Evolutionary conservation across 2,888 invertebrate species (phyloP), one percentile per base, ranked within the genome.

Genomic region (Drosophila hamatofila): DNA sequence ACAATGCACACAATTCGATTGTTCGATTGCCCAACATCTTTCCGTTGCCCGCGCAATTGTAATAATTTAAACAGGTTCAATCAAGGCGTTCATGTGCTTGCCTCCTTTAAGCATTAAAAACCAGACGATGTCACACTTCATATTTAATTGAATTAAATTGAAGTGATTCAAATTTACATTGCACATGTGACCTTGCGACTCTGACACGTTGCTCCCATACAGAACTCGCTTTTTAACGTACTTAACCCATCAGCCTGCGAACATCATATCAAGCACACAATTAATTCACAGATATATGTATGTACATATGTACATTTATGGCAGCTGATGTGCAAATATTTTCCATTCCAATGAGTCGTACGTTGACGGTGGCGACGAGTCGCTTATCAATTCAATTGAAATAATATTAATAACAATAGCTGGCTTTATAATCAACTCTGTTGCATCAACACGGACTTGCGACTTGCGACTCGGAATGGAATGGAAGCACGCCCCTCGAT

Each of bases 341-440:
- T 66, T 52, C 35, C 41, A 39, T 39, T 62, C 23, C 55, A 46
- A 35, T 51, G 55, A 44, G 52, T 33, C 27, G 42, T 33, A n/a
- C 21, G 48, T 42, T 42, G 42, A 42, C 33, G 56, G 56, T 49
- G 69, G 35, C 58, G 60, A 57, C 61, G 39, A 7, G 9, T 14
- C 18, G 75, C 81, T 89, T 84, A 84, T 84, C 89, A 89, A 72
- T 73, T 79, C 74, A 79, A 79, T 79, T 84, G 79, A 83, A 72
- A 52, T 58, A 68, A 75, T 83, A 89, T 84, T 87, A 79, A 87
- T 83, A 87, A 89, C 88, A 87, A 87, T 89, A 71, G 73, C 74
- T 71, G 76, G 76, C 81, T 79, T 83, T 84, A 83, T 87, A 74
- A 69, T 65, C 71, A 68, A 56, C 4, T 65, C 46, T 64, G 65